phyloP scores from a whole-genome alignment of 2,888 invertebrate genomes.

The Rotaria macrura region DNA sequence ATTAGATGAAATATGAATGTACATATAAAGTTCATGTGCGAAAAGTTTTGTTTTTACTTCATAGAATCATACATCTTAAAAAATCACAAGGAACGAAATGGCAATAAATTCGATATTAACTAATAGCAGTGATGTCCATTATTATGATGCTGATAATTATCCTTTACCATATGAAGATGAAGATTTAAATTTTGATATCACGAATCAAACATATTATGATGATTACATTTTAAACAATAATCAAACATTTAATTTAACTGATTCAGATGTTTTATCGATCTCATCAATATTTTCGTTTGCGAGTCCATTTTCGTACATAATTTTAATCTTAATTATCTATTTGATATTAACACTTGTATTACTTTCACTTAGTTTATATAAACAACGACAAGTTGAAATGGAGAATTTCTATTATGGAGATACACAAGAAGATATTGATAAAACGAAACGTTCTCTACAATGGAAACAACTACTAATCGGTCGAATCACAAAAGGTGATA shows the following conservation, averaged over 20 bases:
- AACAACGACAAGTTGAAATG: neutral
- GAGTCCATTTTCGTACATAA: neutral
- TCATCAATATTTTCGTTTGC: neutral
- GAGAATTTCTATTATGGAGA: neutral
- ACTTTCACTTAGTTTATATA: neutral
- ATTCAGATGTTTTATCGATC: neutral
- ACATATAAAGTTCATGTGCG: no score
- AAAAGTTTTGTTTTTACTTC: no score
- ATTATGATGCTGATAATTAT: neutral
- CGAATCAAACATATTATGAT: neutral
- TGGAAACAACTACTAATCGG: neutral
- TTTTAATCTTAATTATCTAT: neutral
- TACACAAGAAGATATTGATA: neutral
- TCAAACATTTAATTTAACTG: neutral
- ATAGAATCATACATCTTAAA: neutral
- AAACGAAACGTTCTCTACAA: neutral
- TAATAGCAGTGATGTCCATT: neutral
- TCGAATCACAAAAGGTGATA: neutral
- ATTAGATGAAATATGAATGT: no score
- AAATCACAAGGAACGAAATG: no score
- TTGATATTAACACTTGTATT: neutral
- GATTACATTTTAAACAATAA: neutral
- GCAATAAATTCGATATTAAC: neutral
- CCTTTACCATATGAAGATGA: neutral
- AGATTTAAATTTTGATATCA: neutral